Percentiles rank a stretch among this genome's conserved stretches.
Conservation (phyloP, 2,888 invertebrate genomes). For the Ectropis crepuscularia region DNA sequence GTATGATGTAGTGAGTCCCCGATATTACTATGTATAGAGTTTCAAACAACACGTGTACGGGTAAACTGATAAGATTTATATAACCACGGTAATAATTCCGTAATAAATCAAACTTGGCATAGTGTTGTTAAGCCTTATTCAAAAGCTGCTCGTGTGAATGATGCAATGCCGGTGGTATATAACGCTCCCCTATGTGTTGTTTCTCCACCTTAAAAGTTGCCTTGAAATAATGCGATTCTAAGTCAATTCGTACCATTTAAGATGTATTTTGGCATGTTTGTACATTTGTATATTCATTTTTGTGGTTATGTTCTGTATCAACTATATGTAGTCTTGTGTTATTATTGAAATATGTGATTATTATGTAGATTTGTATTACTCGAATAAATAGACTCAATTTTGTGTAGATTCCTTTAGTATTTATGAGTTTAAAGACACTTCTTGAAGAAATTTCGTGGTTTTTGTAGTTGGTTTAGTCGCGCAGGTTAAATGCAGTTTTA, state of each 20-base stretch:
- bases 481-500: too few relatives aligned
- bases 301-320: constrained; percentile 9
- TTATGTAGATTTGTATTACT: constrained; percentile 27
- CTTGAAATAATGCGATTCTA: constrained; percentile 67
- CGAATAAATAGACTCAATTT: constrained; percentile 11
- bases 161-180: constrained; percentile 15
- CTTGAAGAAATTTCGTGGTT: background rate
- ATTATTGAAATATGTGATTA: constrained; percentile 14
- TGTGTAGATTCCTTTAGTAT: background rate
- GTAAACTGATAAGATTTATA: too few relatives aligned
- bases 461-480: too few relatives aligned
- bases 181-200: constrained; percentile 17
- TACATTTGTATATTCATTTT: constrained; percentile 21
- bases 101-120: background rate
- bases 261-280: constrained; percentile 61
- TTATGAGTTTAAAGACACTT: background rate
- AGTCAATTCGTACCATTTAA: constrained; percentile 74
- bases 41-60: too few relatives aligned
- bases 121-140: background rate
- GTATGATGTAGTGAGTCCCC: too few relatives aligned
- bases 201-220: constrained; percentile 45
- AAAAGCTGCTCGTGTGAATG: constrained; percentile 3
- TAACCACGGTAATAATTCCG: too few relatives aligned
- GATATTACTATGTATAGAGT: too few relatives aligned
- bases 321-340: constrained; percentile 10